phyloP scores from a whole-genome alignment of 2,888 invertebrate species.

The Eledona agricola region DNA sequence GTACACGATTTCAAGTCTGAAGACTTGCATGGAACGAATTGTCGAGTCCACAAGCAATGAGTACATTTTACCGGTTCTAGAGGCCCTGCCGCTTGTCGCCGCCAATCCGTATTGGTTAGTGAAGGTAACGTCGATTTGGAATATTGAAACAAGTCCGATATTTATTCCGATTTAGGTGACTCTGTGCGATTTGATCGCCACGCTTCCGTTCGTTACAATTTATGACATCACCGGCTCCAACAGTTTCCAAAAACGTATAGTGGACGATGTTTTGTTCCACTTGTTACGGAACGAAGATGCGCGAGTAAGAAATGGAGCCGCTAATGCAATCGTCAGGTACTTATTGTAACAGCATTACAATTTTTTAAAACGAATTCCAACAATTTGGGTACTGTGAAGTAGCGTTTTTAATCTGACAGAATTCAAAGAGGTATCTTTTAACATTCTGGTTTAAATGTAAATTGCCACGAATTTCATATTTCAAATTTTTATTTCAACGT shows the following conservation, averaged over 20 bases:
- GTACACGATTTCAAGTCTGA: slow-evolving; percentile 73
- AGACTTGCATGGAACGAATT: slow-evolving; percentile 67
- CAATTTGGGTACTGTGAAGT: not conserved
- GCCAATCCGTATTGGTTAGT: slow-evolving; percentile 87
- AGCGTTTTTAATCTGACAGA: too few relatives aligned
- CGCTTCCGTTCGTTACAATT: slow-evolving; percentile 69
- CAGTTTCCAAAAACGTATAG: slow-evolving; percentile 68
- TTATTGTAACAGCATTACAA: slow-evolving; percentile 41
- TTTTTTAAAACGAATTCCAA: not conserved
- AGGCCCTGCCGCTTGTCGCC: slow-evolving; percentile 70
- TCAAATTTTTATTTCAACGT: too few relatives aligned
- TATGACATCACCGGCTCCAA: slow-evolving; percentile 64
- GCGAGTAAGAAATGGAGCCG: slow-evolving; percentile 77
- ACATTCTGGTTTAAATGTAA: too few relatives aligned
- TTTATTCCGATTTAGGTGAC: slow-evolving; percentile 64
- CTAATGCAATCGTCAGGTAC: slow-evolving; percentile 72
- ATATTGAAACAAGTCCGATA: slow-evolving; percentile 8
- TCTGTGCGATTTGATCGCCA: slow-evolving; percentile 70
- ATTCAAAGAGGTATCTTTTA: too few relatives aligned
- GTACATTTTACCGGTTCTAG: slow-evolving; percentile 67
- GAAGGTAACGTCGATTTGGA: slow-evolving; percentile 67
- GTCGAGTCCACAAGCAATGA: slow-evolving; percentile 70
- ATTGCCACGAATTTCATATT: too few relatives aligned
- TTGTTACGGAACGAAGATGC: slow-evolving; percentile 79
- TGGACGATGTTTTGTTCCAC: slow-evolving; percentile 69